Evolutionary conservation across 2,888 invertebrate genomes (phyloP).

Genomic region (Euphydryas editha): DNA sequence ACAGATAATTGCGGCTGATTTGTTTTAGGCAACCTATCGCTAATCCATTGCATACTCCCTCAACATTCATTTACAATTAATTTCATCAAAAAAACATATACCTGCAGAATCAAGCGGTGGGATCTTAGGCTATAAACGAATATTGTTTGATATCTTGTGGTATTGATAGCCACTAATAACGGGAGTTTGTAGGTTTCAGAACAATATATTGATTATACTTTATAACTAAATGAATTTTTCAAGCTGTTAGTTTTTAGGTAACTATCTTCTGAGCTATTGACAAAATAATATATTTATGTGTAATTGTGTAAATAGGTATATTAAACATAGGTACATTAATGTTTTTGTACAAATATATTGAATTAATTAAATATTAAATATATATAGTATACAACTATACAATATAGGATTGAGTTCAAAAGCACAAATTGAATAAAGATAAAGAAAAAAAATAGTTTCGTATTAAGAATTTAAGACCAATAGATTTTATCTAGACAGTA

Average conservation of each 20-base stretch:
- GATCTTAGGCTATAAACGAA: too few species aligned
- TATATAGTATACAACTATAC: neutral
- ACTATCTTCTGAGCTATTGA: too few species aligned
- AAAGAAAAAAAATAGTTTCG: neutral
- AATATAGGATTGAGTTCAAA: neutral
- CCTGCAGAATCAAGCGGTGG: too few species aligned
- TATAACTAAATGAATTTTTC: neutral
- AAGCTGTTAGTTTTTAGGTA: too few species aligned
- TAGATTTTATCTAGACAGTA: conserved; percentile 32
- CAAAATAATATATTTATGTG: too few species aligned
- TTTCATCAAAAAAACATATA: too few species aligned
- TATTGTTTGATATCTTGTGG: conserved; percentile 23
- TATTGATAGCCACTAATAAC: conserved; percentile 13
- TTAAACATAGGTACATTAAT: too few species aligned
- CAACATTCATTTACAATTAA: too few species aligned
- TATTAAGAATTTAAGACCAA: conserved; percentile 11
- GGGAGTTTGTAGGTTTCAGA: neutral
- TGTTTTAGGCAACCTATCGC: too few species aligned
- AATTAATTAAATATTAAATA: neutral
- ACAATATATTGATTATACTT: neutral
- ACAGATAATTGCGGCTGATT: too few species aligned
- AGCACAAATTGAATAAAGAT: neutral
- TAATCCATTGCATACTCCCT: too few species aligned
- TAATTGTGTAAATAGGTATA: too few species aligned
- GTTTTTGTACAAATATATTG: neutral